phyloP scores from a whole-genome alignment of 2,888 invertebrate species.

The Norana najaformis region DNA sequence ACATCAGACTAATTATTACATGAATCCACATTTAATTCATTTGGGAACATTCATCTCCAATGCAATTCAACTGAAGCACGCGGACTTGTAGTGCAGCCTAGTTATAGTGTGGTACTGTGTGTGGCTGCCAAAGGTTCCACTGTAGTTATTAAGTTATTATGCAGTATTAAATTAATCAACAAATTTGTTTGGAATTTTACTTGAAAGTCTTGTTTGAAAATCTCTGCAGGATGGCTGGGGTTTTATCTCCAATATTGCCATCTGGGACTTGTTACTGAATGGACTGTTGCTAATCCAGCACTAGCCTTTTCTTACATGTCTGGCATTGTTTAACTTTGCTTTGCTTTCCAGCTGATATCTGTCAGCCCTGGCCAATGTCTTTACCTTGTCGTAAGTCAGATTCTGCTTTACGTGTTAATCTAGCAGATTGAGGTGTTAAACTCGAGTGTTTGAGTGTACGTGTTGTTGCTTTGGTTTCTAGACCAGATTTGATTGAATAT shows the following conservation, averaged over 20 bases:
- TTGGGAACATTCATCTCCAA: too few species aligned
- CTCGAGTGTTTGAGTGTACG: neutral
- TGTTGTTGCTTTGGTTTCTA: conserved; percentile 43
- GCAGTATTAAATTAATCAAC: neutral
- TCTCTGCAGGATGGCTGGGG: neutral
- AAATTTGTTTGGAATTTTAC: neutral
- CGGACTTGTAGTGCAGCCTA: neutral
- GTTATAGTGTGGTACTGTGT: neutral
- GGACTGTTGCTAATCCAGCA: neutral
- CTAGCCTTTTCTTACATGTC: neutral
- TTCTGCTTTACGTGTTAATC: neutral
- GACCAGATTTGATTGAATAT: conserved; percentile 88
- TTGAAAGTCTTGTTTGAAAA: neutral
- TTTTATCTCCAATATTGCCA: too few species aligned
- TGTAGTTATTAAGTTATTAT: neutral
- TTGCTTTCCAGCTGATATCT: neutral
- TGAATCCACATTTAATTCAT: too few species aligned
- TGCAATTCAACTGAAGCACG: neutral
- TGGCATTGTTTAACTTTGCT: too few species aligned
- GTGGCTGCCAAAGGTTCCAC: neutral
- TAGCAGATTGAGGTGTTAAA: neutral
- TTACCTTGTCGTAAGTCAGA: neutral
- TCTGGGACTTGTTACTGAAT: neutral
- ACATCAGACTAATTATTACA: too few species aligned
- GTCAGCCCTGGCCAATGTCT: neutral